Percentiles rank a stretch among this genome's conserved stretches.
Conservation (phyloP, 53 echinoderm and acorn worm species). For the Hippasteria phrygiana region DNA sequence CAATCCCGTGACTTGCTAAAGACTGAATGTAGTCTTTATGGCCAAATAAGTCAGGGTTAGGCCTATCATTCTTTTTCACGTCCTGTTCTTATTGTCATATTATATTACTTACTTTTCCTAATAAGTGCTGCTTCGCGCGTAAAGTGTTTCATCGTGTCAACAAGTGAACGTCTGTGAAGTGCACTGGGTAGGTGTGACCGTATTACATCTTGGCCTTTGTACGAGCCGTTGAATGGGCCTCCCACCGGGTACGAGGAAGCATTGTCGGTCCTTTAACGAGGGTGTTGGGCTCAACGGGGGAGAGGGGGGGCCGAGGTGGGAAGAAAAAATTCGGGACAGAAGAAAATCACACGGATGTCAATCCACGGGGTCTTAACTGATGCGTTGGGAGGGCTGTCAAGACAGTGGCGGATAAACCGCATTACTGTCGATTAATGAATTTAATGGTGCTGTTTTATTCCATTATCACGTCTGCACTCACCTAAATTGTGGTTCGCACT, state of each 20-base stretch:
- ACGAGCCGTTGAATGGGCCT: conserved; percentile 34
- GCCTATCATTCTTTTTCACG: too few species aligned
- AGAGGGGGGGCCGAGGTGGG: not conserved
- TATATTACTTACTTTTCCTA: conserved; percentile 9
- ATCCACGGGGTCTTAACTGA: not conserved
- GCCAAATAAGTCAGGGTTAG: too few species aligned
- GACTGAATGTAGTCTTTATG: too few species aligned
- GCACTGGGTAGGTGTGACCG: not conserved
- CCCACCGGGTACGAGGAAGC: conserved; percentile 4
- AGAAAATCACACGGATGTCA: not conserved
- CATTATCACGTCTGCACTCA: conserved; percentile 7
- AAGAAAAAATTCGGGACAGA: not conserved
- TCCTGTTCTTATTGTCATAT: too few species aligned
- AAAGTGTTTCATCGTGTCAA: not conserved
- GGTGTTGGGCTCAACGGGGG: not conserved
- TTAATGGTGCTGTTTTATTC: not conserved
- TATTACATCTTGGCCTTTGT: conserved; percentile 34
- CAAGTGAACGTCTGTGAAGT: not conserved
- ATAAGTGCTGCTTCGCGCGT: not conserved
- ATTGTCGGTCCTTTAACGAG: not conserved
- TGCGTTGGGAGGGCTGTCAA: not conserved
- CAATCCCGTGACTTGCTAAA: too few species aligned
- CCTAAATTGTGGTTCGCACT: not conserved
- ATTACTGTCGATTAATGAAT: not conserved
- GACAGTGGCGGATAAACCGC: not conserved